Conservation (phyloP, 2,113 vertebrate genomes). For the Cyphomyrus plagiostoma region DNA sequence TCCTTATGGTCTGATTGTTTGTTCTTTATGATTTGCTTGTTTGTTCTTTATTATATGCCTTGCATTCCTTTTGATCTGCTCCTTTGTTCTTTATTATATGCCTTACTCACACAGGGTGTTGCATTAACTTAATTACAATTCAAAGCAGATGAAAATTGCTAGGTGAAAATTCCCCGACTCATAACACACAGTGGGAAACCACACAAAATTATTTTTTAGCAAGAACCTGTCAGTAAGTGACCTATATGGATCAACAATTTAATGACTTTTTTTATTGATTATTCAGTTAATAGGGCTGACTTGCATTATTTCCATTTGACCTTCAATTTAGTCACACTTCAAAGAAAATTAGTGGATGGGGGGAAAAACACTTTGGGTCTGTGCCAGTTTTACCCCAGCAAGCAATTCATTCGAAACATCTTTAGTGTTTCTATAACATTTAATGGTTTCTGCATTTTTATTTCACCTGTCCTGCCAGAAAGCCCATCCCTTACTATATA, state of each 20-base stretch:
- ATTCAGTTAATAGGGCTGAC: not conserved
- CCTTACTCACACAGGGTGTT: not conserved
- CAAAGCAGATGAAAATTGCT: not conserved
- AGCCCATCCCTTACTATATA: not conserved
- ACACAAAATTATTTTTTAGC: not conserved
- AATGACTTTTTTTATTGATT: not conserved
- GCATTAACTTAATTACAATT: not conserved
- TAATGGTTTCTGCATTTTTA: slow-evolving; percentile 3
- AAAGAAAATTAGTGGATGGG: not conserved
- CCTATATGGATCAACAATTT: not conserved
- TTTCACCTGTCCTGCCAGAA: not conserved
- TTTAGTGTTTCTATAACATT: not conserved
- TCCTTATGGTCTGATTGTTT: not conserved
- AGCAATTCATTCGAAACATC: not conserved
- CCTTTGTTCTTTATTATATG: too few relatives aligned
- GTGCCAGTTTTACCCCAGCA: not conserved
- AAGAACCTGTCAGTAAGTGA: not conserved
- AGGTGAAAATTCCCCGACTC: not conserved
- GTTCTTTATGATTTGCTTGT: not conserved
- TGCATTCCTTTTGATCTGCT: not conserved
- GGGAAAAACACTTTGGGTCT: not conserved
- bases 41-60: not conserved
- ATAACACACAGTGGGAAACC: not conserved
- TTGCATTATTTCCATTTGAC: not conserved
- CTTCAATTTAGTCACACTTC: not conserved